Conservation (phyloP, 2,888 invertebrate genomes). For the Allygus modestus region DNA sequence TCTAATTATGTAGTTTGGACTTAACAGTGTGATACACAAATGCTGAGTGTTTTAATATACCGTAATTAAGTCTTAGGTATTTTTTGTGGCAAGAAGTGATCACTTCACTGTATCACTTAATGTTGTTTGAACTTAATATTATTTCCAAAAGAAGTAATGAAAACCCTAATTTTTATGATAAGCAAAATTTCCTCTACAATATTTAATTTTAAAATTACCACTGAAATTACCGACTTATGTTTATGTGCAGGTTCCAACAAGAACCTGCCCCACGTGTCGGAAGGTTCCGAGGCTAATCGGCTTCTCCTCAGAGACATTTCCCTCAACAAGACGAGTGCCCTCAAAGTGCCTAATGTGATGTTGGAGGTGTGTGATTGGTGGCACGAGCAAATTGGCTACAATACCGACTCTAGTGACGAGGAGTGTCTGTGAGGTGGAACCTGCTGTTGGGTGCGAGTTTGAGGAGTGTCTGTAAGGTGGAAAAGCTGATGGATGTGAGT, state of each 20-base stretch:
- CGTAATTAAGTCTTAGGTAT: no score
- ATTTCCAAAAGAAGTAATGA: no score
- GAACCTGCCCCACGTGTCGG: constrained; percentile 76
- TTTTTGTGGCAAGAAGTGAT: no score
- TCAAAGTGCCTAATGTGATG: constrained; percentile 79
- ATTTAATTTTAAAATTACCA: no score
- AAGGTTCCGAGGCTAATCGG: constrained; percentile 74
- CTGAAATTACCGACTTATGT: not conserved
- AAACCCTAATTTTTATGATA: no score
- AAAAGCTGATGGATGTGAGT: not conserved
- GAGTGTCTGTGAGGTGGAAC: constrained; percentile 72
- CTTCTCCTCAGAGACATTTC: constrained; percentile 75
- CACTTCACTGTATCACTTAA: no score
- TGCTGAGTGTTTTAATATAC: no score
- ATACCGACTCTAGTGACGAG: constrained; percentile 80
- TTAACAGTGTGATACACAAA: no score
- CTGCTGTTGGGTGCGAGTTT: not conserved
- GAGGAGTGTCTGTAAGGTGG: not conserved
- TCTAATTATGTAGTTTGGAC: no score
- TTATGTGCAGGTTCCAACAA: constrained; percentile 74
- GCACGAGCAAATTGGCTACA: constrained; percentile 85
- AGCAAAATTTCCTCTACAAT: no score
- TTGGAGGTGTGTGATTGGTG: constrained; percentile 92
- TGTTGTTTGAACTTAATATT: no score
- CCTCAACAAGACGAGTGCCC: constrained; percentile 75